Conservation (phyloP, 2,797 vertebrate species). For the Acanthurus lineatus region DNA sequence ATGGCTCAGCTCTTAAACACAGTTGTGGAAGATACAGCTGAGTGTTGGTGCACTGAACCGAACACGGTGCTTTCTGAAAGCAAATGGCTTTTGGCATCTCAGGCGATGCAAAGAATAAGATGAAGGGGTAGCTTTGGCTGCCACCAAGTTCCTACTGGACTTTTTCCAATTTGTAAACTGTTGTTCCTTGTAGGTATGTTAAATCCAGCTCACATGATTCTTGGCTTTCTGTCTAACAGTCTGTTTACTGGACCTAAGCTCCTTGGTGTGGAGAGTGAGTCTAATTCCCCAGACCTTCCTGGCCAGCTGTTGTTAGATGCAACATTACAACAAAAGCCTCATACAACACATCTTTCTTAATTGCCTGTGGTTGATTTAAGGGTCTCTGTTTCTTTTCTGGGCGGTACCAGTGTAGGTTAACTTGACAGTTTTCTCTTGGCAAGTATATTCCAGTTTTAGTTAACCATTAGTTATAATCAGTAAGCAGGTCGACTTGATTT, state of each 20-base stretch:
- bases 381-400: not conserved
- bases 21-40: constrained; percentile 10
- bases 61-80: constrained; percentile 36
- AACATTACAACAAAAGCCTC: constrained; percentile 6
- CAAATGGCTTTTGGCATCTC: constrained; percentile 56
- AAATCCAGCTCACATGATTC: constrained; percentile 78
- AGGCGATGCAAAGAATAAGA: constrained; percentile 27
- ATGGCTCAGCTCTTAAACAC: not conserved
- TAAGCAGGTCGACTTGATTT: constrained; percentile 24
- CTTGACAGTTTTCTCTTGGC: not conserved
- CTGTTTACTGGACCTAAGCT: constrained; percentile 55
- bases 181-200: constrained; percentile 65
- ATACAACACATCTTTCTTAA: constrained; percentile 8
- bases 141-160: constrained; percentile 14
- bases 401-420: not conserved
- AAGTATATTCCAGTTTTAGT: not conserved
- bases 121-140: constrained; percentile 7
- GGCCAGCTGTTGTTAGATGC: constrained; percentile 37
- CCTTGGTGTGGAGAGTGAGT: constrained; percentile 47
- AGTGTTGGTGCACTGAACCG: constrained; percentile 35
- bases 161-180: constrained; percentile 44
- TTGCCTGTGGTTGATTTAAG: not conserved
- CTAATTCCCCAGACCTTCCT: constrained; percentile 48
- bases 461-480: not conserved
- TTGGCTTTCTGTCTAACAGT: constrained; percentile 50